Conservation (phyloP, 37 sponge, comb jelly and placozoan species). For the Diacarnus erythraeanus region DNA sequence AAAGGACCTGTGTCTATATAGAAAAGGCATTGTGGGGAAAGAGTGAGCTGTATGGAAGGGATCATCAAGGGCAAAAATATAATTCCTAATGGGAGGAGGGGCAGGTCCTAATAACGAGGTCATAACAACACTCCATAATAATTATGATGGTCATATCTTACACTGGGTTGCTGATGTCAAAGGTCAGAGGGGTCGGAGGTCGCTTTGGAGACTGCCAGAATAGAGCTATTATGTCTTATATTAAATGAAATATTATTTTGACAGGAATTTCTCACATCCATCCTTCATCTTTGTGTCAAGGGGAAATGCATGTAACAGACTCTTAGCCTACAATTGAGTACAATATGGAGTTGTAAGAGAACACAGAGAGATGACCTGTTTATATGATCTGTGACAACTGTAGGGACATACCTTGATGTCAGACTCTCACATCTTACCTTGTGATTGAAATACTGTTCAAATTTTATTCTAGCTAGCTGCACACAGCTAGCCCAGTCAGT, state of each 20-base stretch:
- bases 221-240: slow-evolving; percentile 42
- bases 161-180: slow-evolving; percentile 63
- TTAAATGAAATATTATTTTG: neutral
- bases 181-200: slow-evolving; percentile 79
- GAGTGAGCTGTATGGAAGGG: no score
- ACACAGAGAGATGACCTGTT: no score
- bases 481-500: slow-evolving; percentile 68
- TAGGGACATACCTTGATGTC: neutral
- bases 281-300: slow-evolving; percentile 82
- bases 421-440: slow-evolving; percentile 76
- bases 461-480: slow-evolving; percentile 69
- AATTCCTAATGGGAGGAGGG: no score
- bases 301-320: slow-evolving; percentile 82
- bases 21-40: neutral
- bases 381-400: neutral
- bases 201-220: slow-evolving; percentile 97
- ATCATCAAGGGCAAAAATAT: no score
- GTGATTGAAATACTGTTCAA: slow-evolving; percentile 94
- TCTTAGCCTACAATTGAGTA: slow-evolving; percentile 44
- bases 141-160: slow-evolving; percentile 19
- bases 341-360: no score
- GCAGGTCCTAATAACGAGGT: no score
- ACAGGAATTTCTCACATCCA: slow-evolving; percentile 68
- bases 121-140: no score
- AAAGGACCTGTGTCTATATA: slow-evolving; percentile 67